Evolutionary conservation across 2,113 vertebrate genomes (phyloP), one percentile per base, ranked within the genome.

Genomic region (Chaetops frenatus): DNA sequence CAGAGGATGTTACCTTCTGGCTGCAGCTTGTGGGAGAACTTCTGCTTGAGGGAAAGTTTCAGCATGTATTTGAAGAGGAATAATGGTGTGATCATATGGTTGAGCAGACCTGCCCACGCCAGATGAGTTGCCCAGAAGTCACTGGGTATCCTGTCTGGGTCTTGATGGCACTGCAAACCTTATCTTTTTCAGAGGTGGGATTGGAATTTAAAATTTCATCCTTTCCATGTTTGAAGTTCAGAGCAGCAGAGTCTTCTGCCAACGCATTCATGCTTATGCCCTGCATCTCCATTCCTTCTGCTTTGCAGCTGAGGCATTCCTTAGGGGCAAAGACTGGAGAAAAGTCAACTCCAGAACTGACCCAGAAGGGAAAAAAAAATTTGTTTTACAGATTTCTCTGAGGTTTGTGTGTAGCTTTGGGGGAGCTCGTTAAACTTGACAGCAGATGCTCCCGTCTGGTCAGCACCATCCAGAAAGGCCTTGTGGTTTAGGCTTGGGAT

Each of bases 361-460:
- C 82, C 94, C 72, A 92, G 79, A 65, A 95, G 92, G 91, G 27
- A 27, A 71, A 83, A 45, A 51, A 64, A 81, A 81, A 85, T 62
- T 83, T 95, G 90, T 48, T 93, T 95, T 81, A 64, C 67, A 90
- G 85, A 64, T 90, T 81, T 78, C 64, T 81, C 81, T 95, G 88
- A 94, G 93, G 82, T 88, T 96, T 95, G 88, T 83, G 67, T 90
- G 79, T 90, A 83, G 90, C 85, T 92, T 60, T 97, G 93, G 64
- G 82, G 73, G 67, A 95, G 29, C 72, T 88, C 47, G 3, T 95
- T 92, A 88, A 78, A 57, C 48, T 78, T 50, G 51, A 74, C 76
- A 86, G 85, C 90, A 96, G 73, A 66, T 94, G 76, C 85, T 77
- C 84, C 44, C 90, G 88, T 88, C 90, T 81, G 86, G 81, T 92